Evolutionary conservation across 2,888 invertebrate species (phyloP).

Genomic region (Drosophila formosana): DNA sequence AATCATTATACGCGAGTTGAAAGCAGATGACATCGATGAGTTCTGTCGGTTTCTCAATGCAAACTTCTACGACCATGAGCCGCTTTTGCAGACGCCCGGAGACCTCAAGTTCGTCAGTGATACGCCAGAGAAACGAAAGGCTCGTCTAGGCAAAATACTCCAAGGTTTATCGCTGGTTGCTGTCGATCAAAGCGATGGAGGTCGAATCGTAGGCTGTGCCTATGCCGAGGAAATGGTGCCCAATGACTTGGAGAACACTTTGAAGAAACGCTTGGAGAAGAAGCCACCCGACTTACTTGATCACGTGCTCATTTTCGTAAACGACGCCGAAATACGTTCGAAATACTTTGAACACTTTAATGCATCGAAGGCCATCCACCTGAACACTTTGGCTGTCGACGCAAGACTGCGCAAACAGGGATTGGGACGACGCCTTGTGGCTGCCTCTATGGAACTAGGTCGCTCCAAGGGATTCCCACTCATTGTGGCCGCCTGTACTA

Average conservation of each 20-base stretch:
- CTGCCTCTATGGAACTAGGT: conserved; percentile 58
- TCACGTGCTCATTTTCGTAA: conserved; percentile 60
- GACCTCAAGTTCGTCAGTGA: conserved; percentile 20
- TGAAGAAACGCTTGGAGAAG: conserved; percentile 26
- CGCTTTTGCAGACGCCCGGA: conserved; percentile 51
- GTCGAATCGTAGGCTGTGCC: conserved; percentile 53
- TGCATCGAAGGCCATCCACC: conserved; percentile 51
- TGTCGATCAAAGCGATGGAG: conserved; percentile 26
- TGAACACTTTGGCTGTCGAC: conserved; percentile 56
- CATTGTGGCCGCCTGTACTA: conserved; percentile 70
- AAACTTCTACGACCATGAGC: conserved; percentile 62
- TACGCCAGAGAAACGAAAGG: conserved; percentile 13
- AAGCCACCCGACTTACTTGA: conserved; percentile 41
- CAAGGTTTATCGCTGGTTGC: conserved; percentile 58
- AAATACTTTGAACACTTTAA: conserved; percentile 8
- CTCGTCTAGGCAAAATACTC: conserved; percentile 31
- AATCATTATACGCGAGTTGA: conserved; percentile 45
- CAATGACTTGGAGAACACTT: conserved; percentile 46
- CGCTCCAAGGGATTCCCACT: conserved; percentile 55
- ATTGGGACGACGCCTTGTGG: conserved; percentile 65
- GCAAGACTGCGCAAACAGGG: conserved; percentile 54
- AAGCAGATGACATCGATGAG: conserved; percentile 8
- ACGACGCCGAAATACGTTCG: conserved; percentile 60
- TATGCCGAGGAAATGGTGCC: conserved; percentile 37
- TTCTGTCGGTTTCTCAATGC: conserved; percentile 33